Conservation (phyloP, 1,140 invertebrate genomes). For the Apis florea region DNA sequence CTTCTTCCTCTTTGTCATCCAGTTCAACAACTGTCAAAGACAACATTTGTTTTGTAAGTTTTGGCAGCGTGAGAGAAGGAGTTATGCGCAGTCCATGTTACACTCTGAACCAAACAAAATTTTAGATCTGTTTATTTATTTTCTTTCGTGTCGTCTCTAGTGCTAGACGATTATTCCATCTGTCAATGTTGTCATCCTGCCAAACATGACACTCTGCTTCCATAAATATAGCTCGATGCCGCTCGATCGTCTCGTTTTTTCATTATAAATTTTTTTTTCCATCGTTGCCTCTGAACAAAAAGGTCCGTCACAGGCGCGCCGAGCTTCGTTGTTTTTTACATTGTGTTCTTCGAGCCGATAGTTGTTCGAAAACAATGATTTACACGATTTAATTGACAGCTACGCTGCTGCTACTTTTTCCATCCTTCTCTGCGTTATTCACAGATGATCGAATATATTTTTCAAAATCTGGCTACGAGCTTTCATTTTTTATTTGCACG, state of each 20-base stretch:
- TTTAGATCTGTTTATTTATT: not conserved
- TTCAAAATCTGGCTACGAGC: no score
- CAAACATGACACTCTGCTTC: slow-evolving; percentile 19
- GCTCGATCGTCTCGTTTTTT: not conserved
- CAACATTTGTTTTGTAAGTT: not conserved
- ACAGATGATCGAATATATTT: no score
- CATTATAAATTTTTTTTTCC: not conserved
- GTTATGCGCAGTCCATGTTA: not conserved
- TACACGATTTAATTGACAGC: no score
- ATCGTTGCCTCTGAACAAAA: not conserved
- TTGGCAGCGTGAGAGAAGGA: no score
- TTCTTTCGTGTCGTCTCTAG: not conserved
- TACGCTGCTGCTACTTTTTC: not conserved
- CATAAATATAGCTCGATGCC: not conserved
- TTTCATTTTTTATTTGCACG: no score
- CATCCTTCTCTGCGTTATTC: no score
- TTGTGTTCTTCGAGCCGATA: not conserved
- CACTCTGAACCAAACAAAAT: not conserved
- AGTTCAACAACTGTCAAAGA: not conserved
- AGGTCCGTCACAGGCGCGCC: no score
- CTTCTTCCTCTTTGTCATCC: not conserved
- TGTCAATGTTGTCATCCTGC: not conserved
- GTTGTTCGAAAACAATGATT: no score
- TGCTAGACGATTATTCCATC: not conserved
- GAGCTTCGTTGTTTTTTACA: not conserved